Percentiles rank a stretch among this genome's conserved stretches.
These are phyloP conservation scores for Melipona beecheii DNA, from an alignment of 2,888 invertebrate species.

Conservation along the genomic window DNA sequence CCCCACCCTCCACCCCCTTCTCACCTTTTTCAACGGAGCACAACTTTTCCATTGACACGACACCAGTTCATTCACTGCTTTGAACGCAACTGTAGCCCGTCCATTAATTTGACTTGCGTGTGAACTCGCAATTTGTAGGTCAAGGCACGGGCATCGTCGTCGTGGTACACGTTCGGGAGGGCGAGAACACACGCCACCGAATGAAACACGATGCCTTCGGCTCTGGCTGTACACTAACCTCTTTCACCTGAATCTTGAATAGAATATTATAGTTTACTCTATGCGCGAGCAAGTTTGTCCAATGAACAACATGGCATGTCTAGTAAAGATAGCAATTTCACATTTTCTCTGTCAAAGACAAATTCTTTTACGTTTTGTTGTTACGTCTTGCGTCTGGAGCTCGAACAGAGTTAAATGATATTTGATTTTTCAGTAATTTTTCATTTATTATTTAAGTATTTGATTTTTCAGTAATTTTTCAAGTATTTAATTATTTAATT, in stretches of 20 bases:
- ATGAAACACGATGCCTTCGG: constrained; percentile 39
- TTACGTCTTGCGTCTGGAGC: too few relatives aligned
- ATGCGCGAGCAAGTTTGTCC: constrained; percentile 14
- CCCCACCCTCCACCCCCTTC: not conserved
- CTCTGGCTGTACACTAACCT: not conserved
- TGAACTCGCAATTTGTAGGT: constrained; percentile 45
- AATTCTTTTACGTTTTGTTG: not conserved
- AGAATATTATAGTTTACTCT: constrained; percentile 21
- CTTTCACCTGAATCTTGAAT: constrained; percentile 25
- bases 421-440: not conserved
- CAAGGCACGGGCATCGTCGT: constrained; percentile 48
- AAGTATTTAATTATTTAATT: too few relatives aligned
- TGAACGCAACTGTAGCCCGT: constrained; percentile 54
- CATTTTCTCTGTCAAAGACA: not conserved
- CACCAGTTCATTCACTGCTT: constrained; percentile 59
- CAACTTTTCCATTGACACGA: constrained; percentile 64
- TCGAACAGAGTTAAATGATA: not conserved
- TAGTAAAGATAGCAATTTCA: not conserved
- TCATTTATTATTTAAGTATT: too few relatives aligned
- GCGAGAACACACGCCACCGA: constrained; percentile 18
- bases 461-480: too few relatives aligned
- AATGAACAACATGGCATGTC: not conserved
- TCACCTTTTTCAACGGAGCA: constrained; percentile 47
- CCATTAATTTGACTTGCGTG: constrained; percentile 62
- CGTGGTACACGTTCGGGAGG: constrained; percentile 6